A percentile compares a stretch with the other conserved stretches of the same genome.
These are phyloP conservation scores for Larimichthys crocea DNA, from an alignment of 2,113 vertebrate species.

Conservation along the genomic window DNA sequence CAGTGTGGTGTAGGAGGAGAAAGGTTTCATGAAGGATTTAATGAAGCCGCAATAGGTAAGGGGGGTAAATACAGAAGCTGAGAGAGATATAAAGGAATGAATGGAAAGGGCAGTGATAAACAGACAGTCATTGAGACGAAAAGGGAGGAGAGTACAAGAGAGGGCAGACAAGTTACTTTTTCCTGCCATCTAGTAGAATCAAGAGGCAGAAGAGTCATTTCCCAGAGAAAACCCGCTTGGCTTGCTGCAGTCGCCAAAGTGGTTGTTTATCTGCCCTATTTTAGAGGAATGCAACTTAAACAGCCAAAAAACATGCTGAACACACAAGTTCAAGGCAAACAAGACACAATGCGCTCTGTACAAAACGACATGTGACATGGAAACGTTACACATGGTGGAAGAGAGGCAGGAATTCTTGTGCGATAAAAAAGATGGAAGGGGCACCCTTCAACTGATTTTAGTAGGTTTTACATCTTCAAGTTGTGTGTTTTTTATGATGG, in stretches of 20 bases:
- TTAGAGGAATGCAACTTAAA: constrained; percentile 14
- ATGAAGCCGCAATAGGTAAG: constrained; percentile 32
- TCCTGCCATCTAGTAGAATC: constrained; percentile 51
- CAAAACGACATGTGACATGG: background rate
- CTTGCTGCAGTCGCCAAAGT: constrained; percentile 23
- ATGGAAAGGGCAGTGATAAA: constrained; percentile 49
- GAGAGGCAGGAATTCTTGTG: background rate
- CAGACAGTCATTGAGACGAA: constrained; percentile 23
- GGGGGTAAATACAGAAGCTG: constrained; percentile 26
- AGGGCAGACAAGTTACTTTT: constrained; percentile 39
- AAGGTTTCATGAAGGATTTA: constrained; percentile 56
- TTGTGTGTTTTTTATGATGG: constrained; percentile 1
- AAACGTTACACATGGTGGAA: background rate
- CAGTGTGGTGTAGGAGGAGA: constrained; percentile 27
- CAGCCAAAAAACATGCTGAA: background rate
- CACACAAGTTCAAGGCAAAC: background rate
- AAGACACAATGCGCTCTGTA: background rate
- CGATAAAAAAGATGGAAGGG: background rate
- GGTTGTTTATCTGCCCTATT: constrained; percentile 32
- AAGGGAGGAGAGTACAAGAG: constrained; percentile 8
- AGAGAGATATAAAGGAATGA: constrained; percentile 36
- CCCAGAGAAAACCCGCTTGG: constrained; percentile 31
- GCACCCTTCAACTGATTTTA: background rate
- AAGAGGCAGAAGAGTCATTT: constrained; percentile 50
- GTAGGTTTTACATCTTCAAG: background rate